Evolutionary conservation across 2,797 vertebrate genomes (phyloP).

Genomic region (Peromyscus eremicus): DNA sequence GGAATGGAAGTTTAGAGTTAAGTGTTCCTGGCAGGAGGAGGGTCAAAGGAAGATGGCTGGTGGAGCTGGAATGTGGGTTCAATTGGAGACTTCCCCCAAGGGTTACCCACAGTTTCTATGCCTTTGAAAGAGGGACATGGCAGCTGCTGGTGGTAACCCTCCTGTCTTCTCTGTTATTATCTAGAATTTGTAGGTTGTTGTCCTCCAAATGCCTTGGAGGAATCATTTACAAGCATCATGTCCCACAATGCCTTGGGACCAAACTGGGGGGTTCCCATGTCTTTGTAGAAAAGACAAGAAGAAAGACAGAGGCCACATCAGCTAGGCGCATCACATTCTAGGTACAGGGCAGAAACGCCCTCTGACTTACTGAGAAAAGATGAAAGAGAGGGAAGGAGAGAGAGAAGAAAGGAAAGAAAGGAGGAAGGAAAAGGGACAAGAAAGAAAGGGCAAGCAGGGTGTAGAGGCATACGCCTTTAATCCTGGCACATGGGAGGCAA

Average conservation of each 20-base stretch:
- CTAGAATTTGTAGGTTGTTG: not conserved
- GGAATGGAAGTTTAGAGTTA: slow-evolving; percentile 56
- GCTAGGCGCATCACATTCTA: too few relatives aligned
- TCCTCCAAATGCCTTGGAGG: slow-evolving; percentile 8
- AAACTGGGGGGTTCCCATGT: not conserved
- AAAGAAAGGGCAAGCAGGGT: not conserved
- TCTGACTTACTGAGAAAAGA: not conserved
- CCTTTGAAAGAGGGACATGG: not conserved
- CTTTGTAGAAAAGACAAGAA: not conserved
- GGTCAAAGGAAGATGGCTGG: slow-evolving; percentile 36
- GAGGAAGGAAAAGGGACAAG: not conserved
- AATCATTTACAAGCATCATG: not conserved
- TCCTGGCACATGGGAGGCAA: not conserved
- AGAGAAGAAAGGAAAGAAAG: not conserved
- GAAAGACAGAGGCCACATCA: too few relatives aligned
- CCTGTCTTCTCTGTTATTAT: slow-evolving; percentile 36
- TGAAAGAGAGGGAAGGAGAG: not conserved
- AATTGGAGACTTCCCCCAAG: slow-evolving; percentile 45
- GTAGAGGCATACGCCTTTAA: not conserved
- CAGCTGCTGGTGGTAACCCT: not conserved
- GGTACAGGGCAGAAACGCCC: not conserved
- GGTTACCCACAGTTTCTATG: not conserved
- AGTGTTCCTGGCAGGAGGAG: slow-evolving; percentile 50
- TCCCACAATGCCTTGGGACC: not conserved
- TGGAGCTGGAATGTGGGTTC: slow-evolving; percentile 57